Conservation (phyloP, 1,140 invertebrate species). For the Brachionus paranguensis region DNA sequence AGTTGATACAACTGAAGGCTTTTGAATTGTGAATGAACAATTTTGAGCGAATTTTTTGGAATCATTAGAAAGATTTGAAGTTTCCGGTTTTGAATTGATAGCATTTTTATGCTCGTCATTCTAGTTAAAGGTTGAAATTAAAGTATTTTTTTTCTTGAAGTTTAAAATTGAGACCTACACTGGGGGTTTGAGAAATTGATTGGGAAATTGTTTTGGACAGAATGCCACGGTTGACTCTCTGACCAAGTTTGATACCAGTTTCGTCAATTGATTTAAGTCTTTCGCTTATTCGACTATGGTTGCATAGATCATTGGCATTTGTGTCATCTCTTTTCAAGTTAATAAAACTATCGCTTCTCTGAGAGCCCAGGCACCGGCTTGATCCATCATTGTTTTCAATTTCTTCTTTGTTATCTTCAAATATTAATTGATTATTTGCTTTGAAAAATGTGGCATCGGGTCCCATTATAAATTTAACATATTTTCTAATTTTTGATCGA, state of each 20-base stretch:
- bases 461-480: not conserved
- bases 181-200: not conserved
- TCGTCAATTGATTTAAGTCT: not conserved
- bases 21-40: not conserved
- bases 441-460: not conserved
- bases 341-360: constrained; percentile 3
- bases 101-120: not conserved
- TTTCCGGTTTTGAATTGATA: not conserved
- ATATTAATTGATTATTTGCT: not conserved
- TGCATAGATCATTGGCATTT: constrained; percentile 12
- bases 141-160: too few relatives aligned
- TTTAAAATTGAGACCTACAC: too few relatives aligned
- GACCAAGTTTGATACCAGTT: not conserved
- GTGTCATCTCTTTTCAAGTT: not conserved
- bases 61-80: not conserved
- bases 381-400: constrained; percentile 8
- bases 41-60: constrained; percentile 1
- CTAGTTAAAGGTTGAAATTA: not conserved
- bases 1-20: not conserved
- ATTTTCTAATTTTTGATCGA: not conserved
- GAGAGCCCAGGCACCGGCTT: not conserved
- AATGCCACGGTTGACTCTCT: not conserved
- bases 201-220: not conserved
- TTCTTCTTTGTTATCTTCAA: constrained; percentile 29
- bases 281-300: not conserved